Evolutionary conservation across 2,797 vertebrate species (phyloP).

Genomic region (Natrix natrix): DNA sequence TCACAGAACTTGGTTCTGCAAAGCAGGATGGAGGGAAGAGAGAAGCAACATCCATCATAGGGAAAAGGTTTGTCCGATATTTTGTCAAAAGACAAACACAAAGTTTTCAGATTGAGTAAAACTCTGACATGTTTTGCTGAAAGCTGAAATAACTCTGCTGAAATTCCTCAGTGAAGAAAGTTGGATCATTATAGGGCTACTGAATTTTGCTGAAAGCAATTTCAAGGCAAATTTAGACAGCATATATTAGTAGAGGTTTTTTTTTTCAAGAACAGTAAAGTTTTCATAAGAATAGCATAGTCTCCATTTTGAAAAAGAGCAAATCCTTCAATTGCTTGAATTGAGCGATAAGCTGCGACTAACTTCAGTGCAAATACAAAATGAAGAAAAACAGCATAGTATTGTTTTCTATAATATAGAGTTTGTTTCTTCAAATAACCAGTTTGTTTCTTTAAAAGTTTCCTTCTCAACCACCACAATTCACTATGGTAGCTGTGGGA

Average conservation of each 20-base stretch:
- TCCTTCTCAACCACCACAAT: neutral
- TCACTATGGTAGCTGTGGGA: neutral
- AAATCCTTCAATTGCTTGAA: neutral
- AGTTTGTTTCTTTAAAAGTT: neutral
- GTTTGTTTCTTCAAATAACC: neutral
- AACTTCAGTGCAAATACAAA: neutral
- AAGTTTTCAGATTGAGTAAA: neutral
- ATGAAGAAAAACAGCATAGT: neutral
- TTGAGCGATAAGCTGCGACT: neutral
- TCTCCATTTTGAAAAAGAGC: neutral
- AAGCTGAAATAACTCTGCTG: neutral
- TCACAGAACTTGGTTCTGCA: neutral
- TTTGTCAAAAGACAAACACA: neutral
- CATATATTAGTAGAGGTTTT: neutral
- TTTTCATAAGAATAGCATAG: neutral
- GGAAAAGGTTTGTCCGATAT: neutral
- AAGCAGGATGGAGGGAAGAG: neutral
- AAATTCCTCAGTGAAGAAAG: neutral
- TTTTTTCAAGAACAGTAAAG: neutral
- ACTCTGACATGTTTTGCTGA: neutral
- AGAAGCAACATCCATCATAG: neutral
- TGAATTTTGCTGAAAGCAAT: slow-evolving; percentile 12
- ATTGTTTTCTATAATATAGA: neutral
- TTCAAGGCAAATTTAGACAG: slow-evolving; percentile 7
- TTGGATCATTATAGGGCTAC: neutral